Evolutionary conservation across 2,797 vertebrate genomes (phyloP), one percentile per base, ranked within the genome.

Genomic region (Tinamus major): DNA sequence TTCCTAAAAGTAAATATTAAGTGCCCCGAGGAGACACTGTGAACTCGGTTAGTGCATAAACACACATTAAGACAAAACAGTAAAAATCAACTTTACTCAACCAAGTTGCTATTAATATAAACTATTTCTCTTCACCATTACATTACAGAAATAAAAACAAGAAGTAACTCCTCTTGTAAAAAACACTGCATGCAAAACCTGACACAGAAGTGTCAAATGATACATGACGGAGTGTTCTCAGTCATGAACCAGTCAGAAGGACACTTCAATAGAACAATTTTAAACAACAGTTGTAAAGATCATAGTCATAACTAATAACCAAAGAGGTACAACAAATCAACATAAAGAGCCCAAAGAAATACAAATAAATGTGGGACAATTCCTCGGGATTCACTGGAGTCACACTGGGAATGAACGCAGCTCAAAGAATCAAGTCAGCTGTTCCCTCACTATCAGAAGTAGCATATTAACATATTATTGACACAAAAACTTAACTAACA

Each of bases 91-190:
- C 58, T 79, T 2, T 2, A 69, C 44, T 69, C 64, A 41, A 92
- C 74, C 44, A 69, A 41, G 41, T 37, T 81, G 42, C 56, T 94
- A 79, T 78, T 68, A 93, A 86, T 48, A 77, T 26, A 85, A 77
- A 79, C 53, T 23, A 84, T 48, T 92, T 96, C 69, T 65, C 51
- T 88, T 91, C 75, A 80, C 26, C 5, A 49, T 81, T 70, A 82
- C 82, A 91, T 81, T 85, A 75, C 67, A 94, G 79, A 97, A 96
- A 95, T 77, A 91, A 95, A 94, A 96, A 1, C 2, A 44, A 92
- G 92, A 93, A 94, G 85, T 90, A 90, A 72, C 85, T 91, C 55
- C 61, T 69, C 23, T 39, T 75, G 63, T 82, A 88, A 81, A 79
- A 85, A 39, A 92, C 1, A 2, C 70, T 82, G 71, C 80, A 84